Evolutionary conservation across 2,888 invertebrate genomes (phyloP), one percentile per base, ranked within the genome.

Genomic region (Tipula confusa): DNA sequence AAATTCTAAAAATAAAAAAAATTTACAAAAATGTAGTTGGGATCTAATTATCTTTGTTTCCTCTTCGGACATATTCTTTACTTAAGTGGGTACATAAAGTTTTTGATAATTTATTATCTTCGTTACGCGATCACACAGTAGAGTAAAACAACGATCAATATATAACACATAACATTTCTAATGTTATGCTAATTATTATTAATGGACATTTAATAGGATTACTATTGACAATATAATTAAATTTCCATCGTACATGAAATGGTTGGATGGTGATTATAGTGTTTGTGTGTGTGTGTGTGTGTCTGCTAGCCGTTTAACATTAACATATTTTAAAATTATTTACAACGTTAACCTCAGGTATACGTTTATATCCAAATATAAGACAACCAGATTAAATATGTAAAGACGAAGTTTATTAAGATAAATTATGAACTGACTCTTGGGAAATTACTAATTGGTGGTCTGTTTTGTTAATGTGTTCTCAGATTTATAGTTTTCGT

Each of bases 141-240:
- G n/a, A n/a, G n/a, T n/a, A n/a, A n/a, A n/a, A 64, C 24, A 9
- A 24, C 48, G 48, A 48, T 48, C 48, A 64, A 64, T 64, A 64
- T 24, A 64, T 24, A 64, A 64, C 64, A 64, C 24, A 64, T 64
- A 64, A 18, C 64, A 64, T 64, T 64, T 24, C 64, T 64, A 64
- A 64, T 64, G 64, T 24, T 64, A 64, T 64, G 64, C 64, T 64
- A 64, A 64, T 64, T 64, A 64, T 24, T 24, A 64, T 64, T 24
- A 64, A 64, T 64, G 64, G 64, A 64, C 11, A 64, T 64, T 64
- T 64, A 64, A 64, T 64, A 9, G 64, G 64, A 18, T 64, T 64
- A 64, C 5, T 64, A 64, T 64, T 64, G 64, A 64, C 64, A 64
- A 64, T 64, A 64, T 64, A 64, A 64, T 64, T 64, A 18, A 64